Evolutionary conservation across 2,797 vertebrate species (phyloP), one percentile per base, ranked within the genome.

Genomic region (Myotis planiceps): DNA sequence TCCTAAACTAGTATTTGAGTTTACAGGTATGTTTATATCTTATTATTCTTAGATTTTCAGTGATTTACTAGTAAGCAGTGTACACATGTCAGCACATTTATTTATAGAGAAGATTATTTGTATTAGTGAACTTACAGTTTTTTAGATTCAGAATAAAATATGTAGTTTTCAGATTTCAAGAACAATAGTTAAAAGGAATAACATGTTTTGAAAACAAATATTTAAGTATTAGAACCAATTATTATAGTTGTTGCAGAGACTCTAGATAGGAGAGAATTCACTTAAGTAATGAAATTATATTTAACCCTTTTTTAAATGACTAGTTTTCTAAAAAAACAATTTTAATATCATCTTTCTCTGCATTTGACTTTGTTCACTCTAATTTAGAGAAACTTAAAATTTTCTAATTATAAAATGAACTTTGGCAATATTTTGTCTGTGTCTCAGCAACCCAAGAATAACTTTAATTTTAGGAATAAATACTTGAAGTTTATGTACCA

Each of bases 341-440:
- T 89, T 74, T 87, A 87, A 63, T 93, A 0, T 53, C n/a, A 45
- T 51, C 21, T 83, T 34, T 39, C 6, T 49, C 51, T 81, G 32
- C 25, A 19, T 65, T 90, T 90, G 23, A 69, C 12, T 91, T 74
- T 42, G 5, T 47, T 16, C 14, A 37, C 0, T 18, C 19, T 55
- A 65, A 76, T 72, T 65, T 95, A 74, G n/a, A 76, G 34, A 74
- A 69, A 78, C 39, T 23, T 85, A n/a, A 75, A 82, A 21, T 21
- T 74, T 92, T 96, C 37, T 81, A 25, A 42, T 75, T 76, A 60
- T 94, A 90, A 85, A 68, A 27, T 81, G 65, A 76, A 49, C 27
- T 47, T 88, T 45, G 76, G 27, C 16, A 42, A 5, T 78, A 29
- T 34, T 91, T 94, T 85, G 18, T 34, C 21, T 34, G 0, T 60